These are phyloP conservation scores for Plestiodon gilberti DNA, from an alignment of 2,113 vertebrate genomes.

Conservation along the genomic window DNA sequence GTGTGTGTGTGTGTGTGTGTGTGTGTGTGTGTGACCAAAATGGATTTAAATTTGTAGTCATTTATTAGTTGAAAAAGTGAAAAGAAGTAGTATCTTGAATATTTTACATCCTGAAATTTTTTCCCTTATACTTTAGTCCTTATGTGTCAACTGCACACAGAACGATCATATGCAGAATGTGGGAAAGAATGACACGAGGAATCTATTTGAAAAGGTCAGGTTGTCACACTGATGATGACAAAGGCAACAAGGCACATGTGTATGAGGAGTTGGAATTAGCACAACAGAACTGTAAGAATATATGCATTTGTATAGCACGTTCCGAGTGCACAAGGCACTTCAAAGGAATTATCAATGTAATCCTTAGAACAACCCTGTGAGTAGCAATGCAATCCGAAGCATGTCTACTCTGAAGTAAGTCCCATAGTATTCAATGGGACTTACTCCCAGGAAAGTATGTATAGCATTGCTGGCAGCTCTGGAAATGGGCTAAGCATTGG, in stretches of 20 bases:
- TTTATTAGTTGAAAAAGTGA: background rate
- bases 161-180: background rate
- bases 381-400: too few relatives aligned
- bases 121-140: background rate
- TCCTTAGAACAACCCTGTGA: too few relatives aligned
- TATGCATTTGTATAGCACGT: too few relatives aligned
- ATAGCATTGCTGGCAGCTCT: too few relatives aligned
- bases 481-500: too few relatives aligned
- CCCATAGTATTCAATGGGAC: too few relatives aligned
- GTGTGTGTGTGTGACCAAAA: background rate
- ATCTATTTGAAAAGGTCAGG: background rate
- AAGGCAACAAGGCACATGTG: background rate
- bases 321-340: too few relatives aligned
- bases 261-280: background rate
- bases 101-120: background rate
- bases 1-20: too few relatives aligned
- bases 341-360: too few relatives aligned
- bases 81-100: slow-evolving; percentile 2
- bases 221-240: background rate
- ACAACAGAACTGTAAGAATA: background rate
- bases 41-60: slow-evolving; percentile 1
- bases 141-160: background rate
- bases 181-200: background rate
- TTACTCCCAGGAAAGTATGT: too few relatives aligned
- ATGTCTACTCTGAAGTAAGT: too few relatives aligned